Percentiles rank a stretch among this genome's conserved stretches.
Evolutionary conservation across 2,797 vertebrate species (phyloP).

Genomic region (Sarcoramphus papa): DNA sequence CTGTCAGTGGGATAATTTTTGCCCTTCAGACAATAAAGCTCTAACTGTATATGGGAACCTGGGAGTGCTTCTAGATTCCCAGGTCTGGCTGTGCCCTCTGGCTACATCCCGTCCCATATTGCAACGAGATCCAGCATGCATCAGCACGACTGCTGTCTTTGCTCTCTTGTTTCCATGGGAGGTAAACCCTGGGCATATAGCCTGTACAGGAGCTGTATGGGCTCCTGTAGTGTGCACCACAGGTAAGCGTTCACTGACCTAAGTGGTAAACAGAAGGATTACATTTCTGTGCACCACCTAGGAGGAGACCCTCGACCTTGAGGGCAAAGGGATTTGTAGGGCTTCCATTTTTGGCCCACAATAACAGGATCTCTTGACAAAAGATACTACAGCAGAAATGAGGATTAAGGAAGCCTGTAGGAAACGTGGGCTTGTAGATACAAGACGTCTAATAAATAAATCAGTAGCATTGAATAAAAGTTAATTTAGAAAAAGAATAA

Average conservation of each 20-base stretch:
- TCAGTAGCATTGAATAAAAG: background rate
- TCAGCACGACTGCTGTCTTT: background rate
- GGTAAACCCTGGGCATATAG: background rate
- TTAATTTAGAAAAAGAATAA: background rate
- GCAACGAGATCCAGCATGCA: background rate
- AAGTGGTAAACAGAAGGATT: background rate
- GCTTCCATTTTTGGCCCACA: background rate
- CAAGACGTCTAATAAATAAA: background rate
- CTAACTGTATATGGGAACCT: background rate
- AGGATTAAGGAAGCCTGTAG: background rate
- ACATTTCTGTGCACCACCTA: background rate
- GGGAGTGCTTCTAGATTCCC: slow-evolving; percentile 38
- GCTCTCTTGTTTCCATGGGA: background rate
- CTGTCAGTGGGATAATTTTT: slow-evolving; percentile 8
- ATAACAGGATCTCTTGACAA: background rate
- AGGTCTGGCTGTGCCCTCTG: slow-evolving; percentile 10
- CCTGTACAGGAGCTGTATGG: background rate
- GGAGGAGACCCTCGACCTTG: background rate
- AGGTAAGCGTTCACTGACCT: background rate
- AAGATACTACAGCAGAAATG: background rate
- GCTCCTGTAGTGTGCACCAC: background rate
- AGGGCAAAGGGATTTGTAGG: background rate
- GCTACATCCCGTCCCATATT: background rate
- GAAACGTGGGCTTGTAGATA: background rate
- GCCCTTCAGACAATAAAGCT: slow-evolving; percentile 35